Conservation (phyloP, 2,797 vertebrate species). For the Sternarchorhynchus goeldii region DNA sequence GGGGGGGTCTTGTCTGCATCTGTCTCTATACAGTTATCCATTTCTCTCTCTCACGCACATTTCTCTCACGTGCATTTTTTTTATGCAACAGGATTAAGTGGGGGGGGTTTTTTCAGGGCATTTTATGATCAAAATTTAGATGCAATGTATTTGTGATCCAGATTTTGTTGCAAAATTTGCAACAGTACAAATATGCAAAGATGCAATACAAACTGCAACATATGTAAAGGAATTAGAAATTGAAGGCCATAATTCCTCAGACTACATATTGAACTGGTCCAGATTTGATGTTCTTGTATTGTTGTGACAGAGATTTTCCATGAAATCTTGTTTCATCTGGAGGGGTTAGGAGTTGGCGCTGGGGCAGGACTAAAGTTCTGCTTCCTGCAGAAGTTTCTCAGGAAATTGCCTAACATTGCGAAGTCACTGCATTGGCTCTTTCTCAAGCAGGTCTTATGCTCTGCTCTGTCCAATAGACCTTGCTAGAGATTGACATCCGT, state of each 20-base stretch:
- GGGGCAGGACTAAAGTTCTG: background rate
- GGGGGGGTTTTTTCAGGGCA: too few species aligned
- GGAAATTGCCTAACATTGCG: background rate
- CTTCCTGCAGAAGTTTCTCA: background rate
- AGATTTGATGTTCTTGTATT: background rate
- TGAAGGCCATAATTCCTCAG: background rate
- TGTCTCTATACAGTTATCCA: background rate
- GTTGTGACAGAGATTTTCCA: background rate
- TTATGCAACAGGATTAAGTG: too few species aligned
- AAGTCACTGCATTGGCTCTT: background rate
- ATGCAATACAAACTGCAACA: background rate
- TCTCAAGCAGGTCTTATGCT: background rate
- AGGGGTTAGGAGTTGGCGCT: slow-evolving; percentile 16
- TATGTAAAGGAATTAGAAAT: slow-evolving; percentile 5
- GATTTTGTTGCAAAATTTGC: too few species aligned
- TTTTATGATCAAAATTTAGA: too few species aligned
- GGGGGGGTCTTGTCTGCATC: background rate
- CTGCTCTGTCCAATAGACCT: background rate
- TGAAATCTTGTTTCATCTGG: background rate
- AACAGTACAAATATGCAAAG: too few species aligned
- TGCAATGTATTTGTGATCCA: too few species aligned
- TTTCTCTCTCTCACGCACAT: background rate
- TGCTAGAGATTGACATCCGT: background rate
- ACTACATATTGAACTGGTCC: slow-evolving; percentile 13
- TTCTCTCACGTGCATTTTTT: background rate